phyloP scores from a whole-genome alignment of 2,113 vertebrate genomes.

The Oplegnathus fasciatus region DNA sequence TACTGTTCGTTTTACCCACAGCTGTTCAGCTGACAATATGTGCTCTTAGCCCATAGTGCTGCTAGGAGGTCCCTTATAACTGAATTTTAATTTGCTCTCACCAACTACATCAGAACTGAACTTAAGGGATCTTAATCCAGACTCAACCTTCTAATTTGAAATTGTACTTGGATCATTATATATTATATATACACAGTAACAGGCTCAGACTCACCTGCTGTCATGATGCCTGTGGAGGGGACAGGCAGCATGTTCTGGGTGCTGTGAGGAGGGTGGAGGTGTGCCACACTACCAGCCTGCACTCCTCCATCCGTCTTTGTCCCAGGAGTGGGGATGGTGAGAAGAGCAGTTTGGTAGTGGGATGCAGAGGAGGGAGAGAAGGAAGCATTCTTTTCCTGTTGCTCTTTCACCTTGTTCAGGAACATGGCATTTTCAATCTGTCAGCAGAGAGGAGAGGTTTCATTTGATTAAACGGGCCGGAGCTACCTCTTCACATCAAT shows the following conservation, averaged over 20 bases:
- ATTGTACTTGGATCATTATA: not conserved
- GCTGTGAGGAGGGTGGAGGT: conserved; percentile 91
- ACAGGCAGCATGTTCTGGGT: conserved; percentile 97
- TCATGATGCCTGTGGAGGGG: conserved; percentile 96
- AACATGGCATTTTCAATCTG: conserved; percentile 99
- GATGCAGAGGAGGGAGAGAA: conserved; percentile 85
- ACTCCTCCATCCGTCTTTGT: conserved; percentile 89
- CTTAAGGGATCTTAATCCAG: not conserved
- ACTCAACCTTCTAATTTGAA: conserved; percentile 10
- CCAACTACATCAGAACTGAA: conserved; percentile 27
- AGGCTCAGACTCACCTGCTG: conserved; percentile 87
- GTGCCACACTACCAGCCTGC: conserved; percentile 83
- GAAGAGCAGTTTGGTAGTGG: conserved; percentile 94
- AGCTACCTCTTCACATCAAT: not conserved
- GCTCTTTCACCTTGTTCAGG: conserved; percentile 98
- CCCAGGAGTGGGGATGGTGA: conserved; percentile 93
- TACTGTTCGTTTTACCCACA: too few species aligned
- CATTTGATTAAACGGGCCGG: not conserved
- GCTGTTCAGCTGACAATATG: conserved; percentile 32
- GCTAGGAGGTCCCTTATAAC: not conserved
- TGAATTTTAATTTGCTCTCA: not conserved
- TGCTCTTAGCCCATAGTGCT: conserved; percentile 5
- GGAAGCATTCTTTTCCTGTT: conserved; percentile 93
- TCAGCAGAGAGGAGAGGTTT: not conserved
- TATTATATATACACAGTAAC: too few species aligned